Evolutionary conservation across 2,113 vertebrate genomes (phyloP).

Genomic region (Glaucidium brasilianum): DNA sequence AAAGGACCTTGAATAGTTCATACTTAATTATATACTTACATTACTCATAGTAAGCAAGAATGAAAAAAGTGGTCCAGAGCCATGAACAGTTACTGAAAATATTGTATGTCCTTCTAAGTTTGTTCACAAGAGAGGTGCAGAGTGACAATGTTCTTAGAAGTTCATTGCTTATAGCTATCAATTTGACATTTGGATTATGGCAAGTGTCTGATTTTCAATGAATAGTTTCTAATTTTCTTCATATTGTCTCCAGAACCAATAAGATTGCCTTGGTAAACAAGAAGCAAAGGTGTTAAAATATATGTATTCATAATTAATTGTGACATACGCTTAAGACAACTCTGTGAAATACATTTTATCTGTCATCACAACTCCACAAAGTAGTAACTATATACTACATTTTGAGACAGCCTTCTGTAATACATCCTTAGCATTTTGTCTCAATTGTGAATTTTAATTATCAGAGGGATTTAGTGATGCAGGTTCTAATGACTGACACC

Average conservation of each 20-base stretch:
- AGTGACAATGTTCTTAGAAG: not conserved
- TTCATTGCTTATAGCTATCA: not conserved
- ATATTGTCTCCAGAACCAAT: not conserved
- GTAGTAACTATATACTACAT: not conserved
- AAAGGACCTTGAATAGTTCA: conserved; percentile 19
- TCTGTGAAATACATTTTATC: not conserved
- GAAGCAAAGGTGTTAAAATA: not conserved
- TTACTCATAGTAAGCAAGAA: not conserved
- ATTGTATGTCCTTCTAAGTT: not conserved
- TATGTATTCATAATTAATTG: not conserved
- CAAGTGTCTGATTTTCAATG: not conserved
- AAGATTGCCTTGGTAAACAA: not conserved
- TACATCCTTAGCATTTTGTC: not conserved
- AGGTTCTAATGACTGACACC: not conserved
- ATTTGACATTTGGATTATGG: not conserved
- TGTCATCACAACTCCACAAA: not conserved
- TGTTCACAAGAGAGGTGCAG: not conserved
- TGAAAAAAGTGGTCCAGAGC: not conserved
- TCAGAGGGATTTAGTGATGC: not conserved
- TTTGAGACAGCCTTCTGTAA: not conserved
- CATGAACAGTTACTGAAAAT: not conserved
- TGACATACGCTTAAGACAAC: not conserved
- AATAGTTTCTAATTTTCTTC: not conserved
- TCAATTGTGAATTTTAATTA: not conserved
- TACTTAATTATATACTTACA: not conserved